These are phyloP conservation scores for Sebastiscus albofasciatus DNA, from an alignment of 2,797 vertebrate species.

Conservation along the genomic window DNA sequence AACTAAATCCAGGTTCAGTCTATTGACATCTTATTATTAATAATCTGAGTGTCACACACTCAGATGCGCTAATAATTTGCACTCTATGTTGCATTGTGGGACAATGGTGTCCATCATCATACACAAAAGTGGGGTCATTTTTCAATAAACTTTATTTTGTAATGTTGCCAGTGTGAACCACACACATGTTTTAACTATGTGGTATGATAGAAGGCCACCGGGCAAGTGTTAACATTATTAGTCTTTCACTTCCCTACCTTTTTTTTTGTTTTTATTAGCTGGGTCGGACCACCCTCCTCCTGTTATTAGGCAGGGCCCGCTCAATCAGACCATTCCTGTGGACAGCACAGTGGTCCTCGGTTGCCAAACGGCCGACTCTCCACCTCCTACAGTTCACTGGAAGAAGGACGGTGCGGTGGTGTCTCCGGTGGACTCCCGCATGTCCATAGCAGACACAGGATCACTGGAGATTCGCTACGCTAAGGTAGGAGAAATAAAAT, in stretches of 20 bases:
- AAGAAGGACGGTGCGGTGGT: conserved; percentile 88
- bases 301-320: conserved; percentile 93
- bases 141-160: neutral
- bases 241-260: neutral
- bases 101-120: neutral
- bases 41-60: too few species aligned
- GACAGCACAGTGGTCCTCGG: conserved; percentile 89
- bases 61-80: too few species aligned
- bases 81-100: neutral
- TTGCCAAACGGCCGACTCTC: conserved; percentile 87
- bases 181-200: neutral
- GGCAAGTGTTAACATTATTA: neutral
- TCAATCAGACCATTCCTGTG: conserved; percentile 93
- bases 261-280: conserved; percentile 63
- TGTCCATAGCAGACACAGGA: conserved; percentile 88
- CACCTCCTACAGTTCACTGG: conserved; percentile 90
- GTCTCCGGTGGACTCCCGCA: conserved; percentile 89
- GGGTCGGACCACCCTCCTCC: conserved; percentile 93
- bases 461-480: conserved; percentile 90
- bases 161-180: neutral
- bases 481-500: conserved; percentile 82
- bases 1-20: too few species aligned
- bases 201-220: neutral
- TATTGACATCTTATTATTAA: too few species aligned
- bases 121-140: neutral